Base-by-base conservation (phyloP, 2,888 invertebrate genomes). In the Cinara cedri region DNA sequence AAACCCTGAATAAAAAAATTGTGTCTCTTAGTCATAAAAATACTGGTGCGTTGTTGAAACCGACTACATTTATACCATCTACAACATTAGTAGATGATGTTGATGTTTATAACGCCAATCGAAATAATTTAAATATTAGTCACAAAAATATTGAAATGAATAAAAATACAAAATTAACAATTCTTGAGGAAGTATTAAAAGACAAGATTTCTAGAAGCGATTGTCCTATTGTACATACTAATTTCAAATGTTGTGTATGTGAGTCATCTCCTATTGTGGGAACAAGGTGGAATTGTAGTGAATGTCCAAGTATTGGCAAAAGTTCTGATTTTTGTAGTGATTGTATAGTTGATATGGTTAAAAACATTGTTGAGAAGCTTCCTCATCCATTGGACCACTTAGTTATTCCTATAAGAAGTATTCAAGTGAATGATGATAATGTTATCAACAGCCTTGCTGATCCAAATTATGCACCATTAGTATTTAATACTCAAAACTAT, bases 201-300 rank as follows among this genome's bases (percentile, higher is more conserved):
- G 78, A 78, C n/a, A 78, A 78, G 60, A 60, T 46, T 19, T 42
- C 42, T 1, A 21, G 70, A 34, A 34, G 26, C 2, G 21, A 21
- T 55, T 11, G 3, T 60, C 8, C 16, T 46, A 81, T 82, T 51
- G n/a, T 78, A 0, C 78, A 78, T 21, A 21, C 34, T 16, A 16
- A 51, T 81, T 85, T 86, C 81, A 82, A 90, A 89, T 93, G 93
- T 85, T 88, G 89, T 83, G 86, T 88, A 21, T 93, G 93, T 84
- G 86, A 87, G 1, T 88, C 89, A 81, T 88, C 90, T 34, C 91
- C 92, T 0, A 88, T 92, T 68, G 85, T 87, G 26, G 91, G 91
- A 14, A 88, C 88, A 14, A 87, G 91, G 78, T 93, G 92, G 92
- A 90, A 91, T 83, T 93, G 93, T 83, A 49, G 0, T 26, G 78